Conservation (phyloP, 2,113 vertebrate genomes). For the Oriolus oriolus region DNA sequence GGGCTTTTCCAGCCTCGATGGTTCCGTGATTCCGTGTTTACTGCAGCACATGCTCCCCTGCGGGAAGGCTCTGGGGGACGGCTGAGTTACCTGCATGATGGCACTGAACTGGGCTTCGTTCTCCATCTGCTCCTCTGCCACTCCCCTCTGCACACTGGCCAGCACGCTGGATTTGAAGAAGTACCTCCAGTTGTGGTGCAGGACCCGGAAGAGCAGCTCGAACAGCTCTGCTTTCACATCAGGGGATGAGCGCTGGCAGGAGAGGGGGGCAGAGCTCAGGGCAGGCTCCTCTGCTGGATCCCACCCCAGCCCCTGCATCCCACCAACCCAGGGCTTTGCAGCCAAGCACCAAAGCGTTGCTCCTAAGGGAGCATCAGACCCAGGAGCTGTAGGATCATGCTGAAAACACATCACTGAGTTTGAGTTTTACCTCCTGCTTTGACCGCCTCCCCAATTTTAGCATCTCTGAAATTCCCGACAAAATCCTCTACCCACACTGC, state of each 20-base stretch:
- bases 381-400: not conserved
- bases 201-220: constrained; percentile 92
- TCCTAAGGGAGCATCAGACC: not conserved
- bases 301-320: not conserved
- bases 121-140: constrained; percentile 90
- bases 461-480: not conserved
- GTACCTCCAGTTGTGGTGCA: constrained; percentile 98
- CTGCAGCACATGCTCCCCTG: fast-evolving
- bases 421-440: not conserved
- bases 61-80: fast-evolving
- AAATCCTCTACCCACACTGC: not conserved
- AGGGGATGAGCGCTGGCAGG: constrained; percentile 87
- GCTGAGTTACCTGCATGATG: constrained; percentile 89
- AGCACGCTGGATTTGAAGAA: constrained; percentile 94
- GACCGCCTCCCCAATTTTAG: not conserved
- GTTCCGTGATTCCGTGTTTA: not conserved
- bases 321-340: not conserved
- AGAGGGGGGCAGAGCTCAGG: not conserved
- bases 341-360: not conserved
- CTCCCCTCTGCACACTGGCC: constrained; percentile 88
- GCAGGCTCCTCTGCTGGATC: not conserved
- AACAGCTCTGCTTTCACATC: constrained; percentile 96
- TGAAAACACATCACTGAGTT: not conserved
- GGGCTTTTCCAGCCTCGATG: not conserved
- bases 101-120: constrained; percentile 94